A percentile compares a stretch with the other conserved stretches of the same genome.
Conservation (phyloP, 1,140 invertebrate species). For the Anastrepha obliqua region DNA sequence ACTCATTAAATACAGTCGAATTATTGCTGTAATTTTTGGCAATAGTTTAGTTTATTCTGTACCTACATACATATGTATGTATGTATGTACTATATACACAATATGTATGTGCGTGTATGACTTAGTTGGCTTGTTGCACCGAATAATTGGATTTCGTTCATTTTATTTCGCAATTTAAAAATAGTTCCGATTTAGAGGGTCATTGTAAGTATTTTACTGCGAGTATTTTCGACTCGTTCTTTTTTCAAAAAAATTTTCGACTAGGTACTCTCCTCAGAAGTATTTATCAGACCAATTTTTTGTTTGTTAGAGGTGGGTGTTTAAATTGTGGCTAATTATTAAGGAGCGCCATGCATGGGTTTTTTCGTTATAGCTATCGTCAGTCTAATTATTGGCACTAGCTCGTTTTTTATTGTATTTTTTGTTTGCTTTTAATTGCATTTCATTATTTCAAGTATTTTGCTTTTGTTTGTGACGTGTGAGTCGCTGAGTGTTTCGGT, state of each 20-base stretch:
- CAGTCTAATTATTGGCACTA: no score
- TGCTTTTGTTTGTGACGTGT: not conserved
- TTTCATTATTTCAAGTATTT: constrained; percentile 17
- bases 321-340: no score
- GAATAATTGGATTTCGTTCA: not conserved
- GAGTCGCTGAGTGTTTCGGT: not conserved
- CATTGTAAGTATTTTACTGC: not conserved
- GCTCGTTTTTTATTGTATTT: no score
- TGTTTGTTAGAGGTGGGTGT: no score
- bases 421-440: not conserved
- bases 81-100: not conserved
- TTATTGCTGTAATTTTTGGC: constrained; percentile 23
- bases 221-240: not conserved
- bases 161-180: constrained; percentile 43
- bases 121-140: not conserved
- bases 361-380: no score
- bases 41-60: not conserved
- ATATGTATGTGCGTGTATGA: not conserved
- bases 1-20: not conserved
- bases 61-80: not conserved
- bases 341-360: no score
- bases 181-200: constrained; percentile 18
- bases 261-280: no score
- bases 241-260: not conserved
- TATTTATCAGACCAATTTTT: no score